Percentiles rank a stretch among this genome's conserved stretches.
phyloP scores from a whole-genome alignment of 2,113 vertebrate species.

The Hydropotes inermis region DNA sequence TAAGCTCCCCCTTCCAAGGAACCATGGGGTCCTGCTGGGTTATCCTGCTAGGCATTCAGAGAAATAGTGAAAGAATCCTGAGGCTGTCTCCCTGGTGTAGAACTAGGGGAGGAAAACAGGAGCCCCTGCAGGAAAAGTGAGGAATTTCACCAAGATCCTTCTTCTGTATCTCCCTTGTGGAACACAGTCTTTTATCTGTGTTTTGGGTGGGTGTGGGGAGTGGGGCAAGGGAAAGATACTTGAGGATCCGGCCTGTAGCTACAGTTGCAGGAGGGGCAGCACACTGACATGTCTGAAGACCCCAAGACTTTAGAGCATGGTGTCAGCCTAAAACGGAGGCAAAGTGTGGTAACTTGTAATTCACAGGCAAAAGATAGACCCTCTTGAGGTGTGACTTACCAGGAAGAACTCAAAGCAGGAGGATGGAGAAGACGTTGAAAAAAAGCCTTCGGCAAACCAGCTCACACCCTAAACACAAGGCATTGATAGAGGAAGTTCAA shows the following conservation, averaged over 20 bases:
- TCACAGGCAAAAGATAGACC: neutral
- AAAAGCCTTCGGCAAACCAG: neutral
- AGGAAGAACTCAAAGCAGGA: neutral
- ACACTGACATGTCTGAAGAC: no score
- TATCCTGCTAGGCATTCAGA: neutral
- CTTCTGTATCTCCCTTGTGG: neutral
- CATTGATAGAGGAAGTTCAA: neutral
- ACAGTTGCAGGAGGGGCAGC: neutral
- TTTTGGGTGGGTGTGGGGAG: no score
- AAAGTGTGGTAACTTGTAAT: neutral
- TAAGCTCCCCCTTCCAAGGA: neutral
- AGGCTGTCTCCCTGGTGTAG: neutral
- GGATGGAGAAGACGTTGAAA: neutral
- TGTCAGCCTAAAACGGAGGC: neutral
- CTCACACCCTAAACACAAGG: neutral
- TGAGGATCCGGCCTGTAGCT: neutral
- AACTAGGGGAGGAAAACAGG: neutral
- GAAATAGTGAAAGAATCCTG: neutral
- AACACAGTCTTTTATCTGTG: neutral
- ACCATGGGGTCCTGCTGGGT: neutral
- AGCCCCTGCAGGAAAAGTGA: neutral
- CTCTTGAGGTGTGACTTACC: neutral
- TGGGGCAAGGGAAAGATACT: no score
- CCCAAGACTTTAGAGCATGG: accelerated
- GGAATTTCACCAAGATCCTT: neutral